Base-by-base conservation (phyloP, 2,888 invertebrate species). In the Gymnosoma rotundatum region DNA sequence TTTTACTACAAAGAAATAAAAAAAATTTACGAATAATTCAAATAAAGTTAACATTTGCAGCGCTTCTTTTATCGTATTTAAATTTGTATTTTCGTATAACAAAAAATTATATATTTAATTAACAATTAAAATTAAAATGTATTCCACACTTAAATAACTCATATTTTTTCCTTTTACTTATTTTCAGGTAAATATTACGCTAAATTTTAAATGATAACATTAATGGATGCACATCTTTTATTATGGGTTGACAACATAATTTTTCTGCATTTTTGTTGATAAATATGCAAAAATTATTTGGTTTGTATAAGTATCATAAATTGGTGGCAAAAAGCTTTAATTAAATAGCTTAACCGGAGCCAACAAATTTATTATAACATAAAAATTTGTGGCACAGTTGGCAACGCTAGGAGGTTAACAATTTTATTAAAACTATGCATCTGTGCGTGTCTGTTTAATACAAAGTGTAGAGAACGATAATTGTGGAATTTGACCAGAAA, bases 361-460 rank as follows among this genome's bases (percentile, higher is more conserved):
- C 84, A 84, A 81, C 69, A 84, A 81, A 81, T 74, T 74, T 38
- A 81, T 78, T 78, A 69, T 78, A 74, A 16, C 25, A 18, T 73
- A 74, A 50, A 81, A 58, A 76, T 60, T 36, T 64, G n/a, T 75
- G 64, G 48, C 69, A 69, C 69, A 81, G 75, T 81, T 81, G 70
- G 75, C 75, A 66, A 25, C 38, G 20, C 6, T 60, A 38, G 54
- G 2, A 32, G 14, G 9, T n/a, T 58, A 45, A 78, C 18, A 69
- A 54, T 61, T 54, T 78, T 61, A 45, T 32, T 42, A 54, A 76
- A 52, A 50, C 69, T 50, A 32, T 32, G 32, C 6, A 8, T 32
- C 7, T 32, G 32, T 32, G 8, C 8, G 32, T 32, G 8, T 32
- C 7, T 32, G 32, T 32, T 5, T 5, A 7, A 7, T 0, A 8